Evolutionary conservation across 2,113 vertebrate genomes (phyloP).

Genomic region (Gallinago media): DNA sequence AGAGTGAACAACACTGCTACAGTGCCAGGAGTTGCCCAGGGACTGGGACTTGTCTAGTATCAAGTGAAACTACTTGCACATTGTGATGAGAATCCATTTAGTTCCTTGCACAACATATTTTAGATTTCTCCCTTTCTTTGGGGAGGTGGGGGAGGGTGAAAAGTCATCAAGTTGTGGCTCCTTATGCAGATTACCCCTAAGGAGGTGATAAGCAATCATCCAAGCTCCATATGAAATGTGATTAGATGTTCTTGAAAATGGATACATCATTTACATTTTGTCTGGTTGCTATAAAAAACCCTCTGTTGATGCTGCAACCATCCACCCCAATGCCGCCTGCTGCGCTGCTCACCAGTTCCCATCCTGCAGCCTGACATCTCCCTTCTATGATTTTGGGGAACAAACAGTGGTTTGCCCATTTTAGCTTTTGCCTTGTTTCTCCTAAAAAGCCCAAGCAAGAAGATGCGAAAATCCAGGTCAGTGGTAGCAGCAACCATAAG

Average conservation of each 20-base stretch:
- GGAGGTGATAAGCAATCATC: slow-evolving; percentile 66
- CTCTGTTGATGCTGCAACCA: slow-evolving; percentile 20
- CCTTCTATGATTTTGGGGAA: not conserved
- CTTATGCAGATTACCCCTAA: slow-evolving; percentile 59
- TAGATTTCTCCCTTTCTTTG: not conserved
- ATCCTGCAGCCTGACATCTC: not conserved
- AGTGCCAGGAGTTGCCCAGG: not conserved
- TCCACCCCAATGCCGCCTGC: not conserved
- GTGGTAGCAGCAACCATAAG: not conserved
- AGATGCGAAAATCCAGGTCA: not conserved
- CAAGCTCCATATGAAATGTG: slow-evolving; percentile 50
- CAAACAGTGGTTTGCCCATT: not conserved
- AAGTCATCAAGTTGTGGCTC: slow-evolving; percentile 2
- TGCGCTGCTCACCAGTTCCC: not conserved
- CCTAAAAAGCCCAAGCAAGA: not conserved
- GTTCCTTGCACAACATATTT: not conserved
- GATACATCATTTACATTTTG: slow-evolving; percentile 56
- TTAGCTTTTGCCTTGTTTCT: not conserved
- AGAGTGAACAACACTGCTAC: not conserved
- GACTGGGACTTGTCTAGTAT: not conserved
- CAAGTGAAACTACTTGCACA: not conserved
- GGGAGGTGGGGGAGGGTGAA: slow-evolving; percentile 36
- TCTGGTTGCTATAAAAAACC: slow-evolving; percentile 53
- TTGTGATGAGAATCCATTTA: not conserved
- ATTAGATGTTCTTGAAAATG: slow-evolving; percentile 58